Evolutionary conservation across 1,140 invertebrate genomes (phyloP), one percentile per base, ranked within the genome.

Genomic region (Diorhabda elongata): DNA sequence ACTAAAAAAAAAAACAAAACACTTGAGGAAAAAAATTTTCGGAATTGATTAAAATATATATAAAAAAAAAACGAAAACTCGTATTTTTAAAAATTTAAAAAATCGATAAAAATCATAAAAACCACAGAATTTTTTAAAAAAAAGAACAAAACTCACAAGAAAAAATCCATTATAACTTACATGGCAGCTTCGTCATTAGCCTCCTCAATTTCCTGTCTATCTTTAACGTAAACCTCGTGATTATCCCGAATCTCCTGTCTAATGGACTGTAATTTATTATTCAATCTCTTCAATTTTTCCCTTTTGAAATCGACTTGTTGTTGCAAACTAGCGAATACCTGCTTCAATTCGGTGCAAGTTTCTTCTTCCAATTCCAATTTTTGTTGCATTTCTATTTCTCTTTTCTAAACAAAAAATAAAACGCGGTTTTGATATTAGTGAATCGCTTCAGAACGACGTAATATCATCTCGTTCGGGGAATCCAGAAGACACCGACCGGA

Each of bases 221-320:
- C 78, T 71, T 41, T 84, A 76, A 80, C 64, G 69, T 80, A 81
- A 59, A 76, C 78, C 52, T 78, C 76, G 57, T 80, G 78, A 67
- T 78, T 78, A 69, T 81, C 79, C 58, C 76, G 78, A 11, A 81
- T 78, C 68, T 81, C 79, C 68, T 80, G 79, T 52, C 77, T 68
- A 5, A 79, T 65, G 42, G 84, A 81, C 76, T 89, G 87, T 66
- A 92, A 77, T 67, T 79, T 79, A 2, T 64, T 74, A 62, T 81
- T 74, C 1, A 81, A 79, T 79, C 92, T 91, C 74, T 92, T 92
- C 43, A 92, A 82, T 84, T 96, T 94, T 75, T 91, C 92, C n/a
- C 92, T 93, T 81, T 97, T 97, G 42, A 91, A 86, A 80, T 97
- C 95, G 2, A 97, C 93, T 82, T 97, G 94, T 80, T 96, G 93